Evolutionary conservation across 2,797 vertebrate species (phyloP).

Genomic region (Paramormyrops hopkinsi): DNA sequence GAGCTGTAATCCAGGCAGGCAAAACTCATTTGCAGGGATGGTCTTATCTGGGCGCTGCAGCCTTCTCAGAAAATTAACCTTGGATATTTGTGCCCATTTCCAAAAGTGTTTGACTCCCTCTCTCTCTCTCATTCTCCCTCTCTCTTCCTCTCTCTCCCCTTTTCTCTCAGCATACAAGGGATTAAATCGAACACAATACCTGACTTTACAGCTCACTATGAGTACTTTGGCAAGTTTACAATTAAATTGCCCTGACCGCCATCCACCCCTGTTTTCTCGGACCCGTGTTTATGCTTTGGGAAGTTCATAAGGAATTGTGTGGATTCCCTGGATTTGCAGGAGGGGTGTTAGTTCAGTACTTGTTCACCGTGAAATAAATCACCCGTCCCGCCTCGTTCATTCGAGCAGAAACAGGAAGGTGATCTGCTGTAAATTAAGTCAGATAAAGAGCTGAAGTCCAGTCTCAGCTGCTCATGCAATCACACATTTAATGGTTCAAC

Average conservation of each 20-base stretch:
- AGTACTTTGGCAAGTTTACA: not conserved
- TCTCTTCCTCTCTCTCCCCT: constrained; percentile 47
- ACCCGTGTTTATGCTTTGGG: not conserved
- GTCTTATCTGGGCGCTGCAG: constrained; percentile 98
- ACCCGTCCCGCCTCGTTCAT: not conserved
- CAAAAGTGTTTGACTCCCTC: constrained; percentile 91
- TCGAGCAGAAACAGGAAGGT: not conserved
- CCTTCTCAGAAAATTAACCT: constrained; percentile 99
- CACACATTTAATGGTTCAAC: not conserved
- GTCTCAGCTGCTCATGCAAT: not conserved
- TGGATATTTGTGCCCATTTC: constrained; percentile 99
- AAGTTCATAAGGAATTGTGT: not conserved
- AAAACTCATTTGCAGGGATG: constrained; percentile 99
- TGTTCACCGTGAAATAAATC: not conserved
- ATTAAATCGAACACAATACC: constrained; percentile 16
- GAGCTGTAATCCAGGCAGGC: constrained; percentile 99
- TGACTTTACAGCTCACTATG: not conserved
- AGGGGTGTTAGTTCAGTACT: not conserved
- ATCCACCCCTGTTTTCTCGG: not conserved
- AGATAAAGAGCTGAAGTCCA: not conserved
- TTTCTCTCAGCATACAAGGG: constrained; percentile 22
- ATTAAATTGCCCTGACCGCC: constrained; percentile 4
- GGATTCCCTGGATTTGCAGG: not conserved
- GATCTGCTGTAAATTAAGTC: constrained; percentile 15
- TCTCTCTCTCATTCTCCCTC: constrained; percentile 49